Percentiles rank a stretch among this genome's conserved stretches.
Conservation (phyloP, 2,797 vertebrate genomes). For the Telmatherina bonti region DNA sequence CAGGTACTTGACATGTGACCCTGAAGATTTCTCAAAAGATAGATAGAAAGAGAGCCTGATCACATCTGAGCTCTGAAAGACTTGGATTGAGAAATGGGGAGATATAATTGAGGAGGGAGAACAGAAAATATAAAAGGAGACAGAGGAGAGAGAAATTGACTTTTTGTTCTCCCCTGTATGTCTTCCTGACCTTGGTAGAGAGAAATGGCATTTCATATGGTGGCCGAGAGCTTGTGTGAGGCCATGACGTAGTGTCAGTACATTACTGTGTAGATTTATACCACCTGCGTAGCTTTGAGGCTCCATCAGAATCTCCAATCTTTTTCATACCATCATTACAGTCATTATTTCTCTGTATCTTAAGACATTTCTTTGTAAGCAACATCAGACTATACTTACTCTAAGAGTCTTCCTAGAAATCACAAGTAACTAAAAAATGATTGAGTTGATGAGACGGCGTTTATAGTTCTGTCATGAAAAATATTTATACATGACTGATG, state of each 20-base stretch:
- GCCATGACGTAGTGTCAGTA: slow-evolving; percentile 9
- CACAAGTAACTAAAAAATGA: background rate
- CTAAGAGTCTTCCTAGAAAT: background rate
- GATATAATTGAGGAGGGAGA: slow-evolving; percentile 38
- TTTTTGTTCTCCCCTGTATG: slow-evolving; percentile 44
- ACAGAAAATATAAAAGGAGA: slow-evolving; percentile 15
- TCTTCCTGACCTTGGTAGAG: slow-evolving; percentile 52
- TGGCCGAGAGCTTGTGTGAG: slow-evolving; percentile 28
- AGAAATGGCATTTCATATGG: slow-evolving; percentile 26
- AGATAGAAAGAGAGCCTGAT: slow-evolving; percentile 53
- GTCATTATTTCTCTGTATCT: slow-evolving; percentile 3
- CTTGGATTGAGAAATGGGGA: slow-evolving; percentile 25
- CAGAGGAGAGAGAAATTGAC: slow-evolving; percentile 21
- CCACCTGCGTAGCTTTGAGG: slow-evolving; percentile 14
- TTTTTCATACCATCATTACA: background rate
- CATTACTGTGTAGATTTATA: slow-evolving; percentile 22
- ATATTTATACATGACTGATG: slow-evolving; percentile 6
- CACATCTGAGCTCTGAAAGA: slow-evolving; percentile 25
- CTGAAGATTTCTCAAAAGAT: slow-evolving; percentile 54
- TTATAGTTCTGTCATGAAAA: slow-evolving; percentile 3
- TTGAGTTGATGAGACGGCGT: background rate
- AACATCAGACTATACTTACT: slow-evolving; percentile 7
- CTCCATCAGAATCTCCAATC: slow-evolving; percentile 15
- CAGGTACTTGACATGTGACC: slow-evolving; percentile 62
- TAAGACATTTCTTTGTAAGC: slow-evolving; percentile 1